Evolutionary conservation across 2,113 vertebrate genomes (phyloP).

Genomic region (Saimiri boliviensis): DNA sequence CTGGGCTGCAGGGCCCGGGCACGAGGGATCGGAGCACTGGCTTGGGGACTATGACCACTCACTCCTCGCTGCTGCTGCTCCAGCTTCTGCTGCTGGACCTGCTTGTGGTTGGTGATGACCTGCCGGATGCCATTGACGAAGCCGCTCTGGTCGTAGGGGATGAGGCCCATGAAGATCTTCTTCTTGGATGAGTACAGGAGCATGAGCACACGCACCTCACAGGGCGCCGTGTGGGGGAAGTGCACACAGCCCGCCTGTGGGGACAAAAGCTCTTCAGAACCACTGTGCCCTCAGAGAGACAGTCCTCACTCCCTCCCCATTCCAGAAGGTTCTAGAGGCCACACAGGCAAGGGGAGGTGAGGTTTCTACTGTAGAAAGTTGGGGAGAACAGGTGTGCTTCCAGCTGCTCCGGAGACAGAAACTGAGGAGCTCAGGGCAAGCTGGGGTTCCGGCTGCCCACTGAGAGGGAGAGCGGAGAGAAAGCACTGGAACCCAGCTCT

Average conservation of each 20-base stretch:
- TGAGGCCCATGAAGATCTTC: conserved; percentile 97
- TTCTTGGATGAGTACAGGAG: conserved; percentile 96
- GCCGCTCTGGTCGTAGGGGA: conserved; percentile 96
- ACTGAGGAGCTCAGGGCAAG: not conserved
- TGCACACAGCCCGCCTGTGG: conserved; percentile 94
- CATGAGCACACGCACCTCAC: conserved; percentile 96
- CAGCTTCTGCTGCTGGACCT: conserved; percentile 93
- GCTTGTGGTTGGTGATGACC: conserved; percentile 98
- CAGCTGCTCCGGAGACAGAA: not conserved
- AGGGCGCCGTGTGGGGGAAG: conserved; percentile 94
- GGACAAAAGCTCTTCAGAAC: not conserved
- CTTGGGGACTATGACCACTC: not conserved
- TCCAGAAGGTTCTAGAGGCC: not conserved
- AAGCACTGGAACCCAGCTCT: not conserved
- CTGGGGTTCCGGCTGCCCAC: not conserved
- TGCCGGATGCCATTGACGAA: conserved; percentile 96
- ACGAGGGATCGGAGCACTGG: fast-evolving
- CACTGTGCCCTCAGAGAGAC: fast-evolving
- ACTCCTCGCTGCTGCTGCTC: conserved; percentile 75
- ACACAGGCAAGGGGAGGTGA: fast-evolving
- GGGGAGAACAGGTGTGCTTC: not conserved
- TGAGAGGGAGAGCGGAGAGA: fast-evolving
- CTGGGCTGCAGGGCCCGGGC: conserved; percentile 72
- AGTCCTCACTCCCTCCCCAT: fast-evolving
- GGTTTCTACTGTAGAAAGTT: not conserved